Conservation (phyloP, 2,888 invertebrate genomes). For the Lithodes maja region DNA sequence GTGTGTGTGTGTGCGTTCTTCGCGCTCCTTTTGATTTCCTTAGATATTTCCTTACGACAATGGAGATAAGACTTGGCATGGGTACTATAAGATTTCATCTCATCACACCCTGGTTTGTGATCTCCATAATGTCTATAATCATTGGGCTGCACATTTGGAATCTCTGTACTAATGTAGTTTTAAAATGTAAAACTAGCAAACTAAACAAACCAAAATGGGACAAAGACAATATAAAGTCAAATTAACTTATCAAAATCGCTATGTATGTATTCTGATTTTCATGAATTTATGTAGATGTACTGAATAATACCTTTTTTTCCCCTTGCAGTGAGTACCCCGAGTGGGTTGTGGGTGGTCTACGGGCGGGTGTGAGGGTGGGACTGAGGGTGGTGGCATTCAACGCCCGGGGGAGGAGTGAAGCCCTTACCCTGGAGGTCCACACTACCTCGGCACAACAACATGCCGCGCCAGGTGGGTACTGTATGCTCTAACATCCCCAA, state of each 20-base stretch:
- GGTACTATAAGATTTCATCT: no score
- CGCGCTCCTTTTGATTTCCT: no score
- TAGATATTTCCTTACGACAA: no score
- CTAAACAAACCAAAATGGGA: no score
- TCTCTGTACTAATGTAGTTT: not conserved
- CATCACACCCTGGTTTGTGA: no score
- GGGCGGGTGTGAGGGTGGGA: slow-evolving; percentile 48
- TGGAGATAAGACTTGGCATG: no score
- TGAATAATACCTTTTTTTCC: not conserved
- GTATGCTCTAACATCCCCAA: no score
- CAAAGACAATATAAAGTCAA: not conserved
- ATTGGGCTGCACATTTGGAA: no score
- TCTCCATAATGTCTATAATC: no score
- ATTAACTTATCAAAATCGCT: not conserved
- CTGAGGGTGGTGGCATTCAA: slow-evolving; percentile 55
- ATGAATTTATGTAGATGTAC: not conserved
- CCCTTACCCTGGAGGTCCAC: slow-evolving; percentile 51
- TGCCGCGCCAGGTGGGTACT: slow-evolving; percentile 36
- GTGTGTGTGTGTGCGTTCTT: no score
- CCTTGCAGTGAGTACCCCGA: slow-evolving; percentile 62
- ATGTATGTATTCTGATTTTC: not conserved
- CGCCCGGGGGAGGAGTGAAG: slow-evolving; percentile 54
- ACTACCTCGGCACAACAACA: slow-evolving; percentile 46
- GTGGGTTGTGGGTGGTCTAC: slow-evolving; percentile 59
- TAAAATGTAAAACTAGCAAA: not conserved